Percentiles rank a stretch among this genome's conserved stretches.
These are phyloP conservation scores for Euplexia lucipara DNA, from an alignment of 2,888 invertebrate species.

Conservation along the genomic window DNA sequence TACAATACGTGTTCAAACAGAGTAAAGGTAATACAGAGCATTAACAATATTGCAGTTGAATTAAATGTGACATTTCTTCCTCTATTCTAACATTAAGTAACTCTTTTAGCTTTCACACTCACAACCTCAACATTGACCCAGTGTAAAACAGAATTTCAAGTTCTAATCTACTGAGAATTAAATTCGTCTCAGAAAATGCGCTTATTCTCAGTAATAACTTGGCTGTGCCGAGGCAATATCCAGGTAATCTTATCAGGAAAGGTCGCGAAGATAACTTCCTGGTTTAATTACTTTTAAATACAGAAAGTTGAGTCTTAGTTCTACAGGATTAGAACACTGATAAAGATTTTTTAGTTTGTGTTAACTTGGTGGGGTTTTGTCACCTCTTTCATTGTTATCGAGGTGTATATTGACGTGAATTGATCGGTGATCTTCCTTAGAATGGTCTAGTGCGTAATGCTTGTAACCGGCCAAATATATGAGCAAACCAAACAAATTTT, in stretches of 20 bases:
- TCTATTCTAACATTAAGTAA: no score
- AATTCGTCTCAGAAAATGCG: constrained; percentile 26
- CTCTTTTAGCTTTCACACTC: background rate
- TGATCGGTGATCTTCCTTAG: no score
- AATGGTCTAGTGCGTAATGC: no score
- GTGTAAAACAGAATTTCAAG: background rate
- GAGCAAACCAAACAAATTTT: no score
- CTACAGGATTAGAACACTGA: constrained; percentile 19
- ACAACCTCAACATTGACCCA: no score
- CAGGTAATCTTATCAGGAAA: constrained; percentile 60
- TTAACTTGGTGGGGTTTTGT: background rate
- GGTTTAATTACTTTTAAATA: constrained; percentile 58
- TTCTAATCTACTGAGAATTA: constrained; percentile 6
- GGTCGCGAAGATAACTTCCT: constrained; percentile 44
- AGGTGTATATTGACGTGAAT: no score
- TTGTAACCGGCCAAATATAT: no score
- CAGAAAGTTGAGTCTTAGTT: constrained; percentile 41
- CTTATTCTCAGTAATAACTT: constrained; percentile 35
- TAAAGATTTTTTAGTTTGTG: constrained; percentile 22
- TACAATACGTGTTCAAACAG: no score
- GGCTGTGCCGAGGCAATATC: constrained; percentile 57
- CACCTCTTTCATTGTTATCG: background rate
- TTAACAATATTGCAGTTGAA: no score
- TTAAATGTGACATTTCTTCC: no score
- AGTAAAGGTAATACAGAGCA: no score